Percentiles rank a stretch among this genome's conserved stretches.
phyloP scores from a whole-genome alignment of 2,113 vertebrate species.

The Pollachius pollachius region DNA sequence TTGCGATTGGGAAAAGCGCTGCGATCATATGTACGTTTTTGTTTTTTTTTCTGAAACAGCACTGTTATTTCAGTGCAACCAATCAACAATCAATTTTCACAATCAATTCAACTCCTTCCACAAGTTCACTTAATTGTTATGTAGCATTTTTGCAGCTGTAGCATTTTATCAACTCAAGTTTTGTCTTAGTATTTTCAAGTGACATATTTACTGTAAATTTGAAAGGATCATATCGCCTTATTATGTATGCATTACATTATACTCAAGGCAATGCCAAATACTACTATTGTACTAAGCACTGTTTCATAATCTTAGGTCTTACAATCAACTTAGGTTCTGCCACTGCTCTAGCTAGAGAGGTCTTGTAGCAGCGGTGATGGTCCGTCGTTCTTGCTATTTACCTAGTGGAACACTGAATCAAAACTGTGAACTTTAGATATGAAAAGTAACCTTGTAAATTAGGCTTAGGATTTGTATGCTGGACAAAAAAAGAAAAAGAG shows the following conservation, averaged over 20 bases:
- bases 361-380: constrained; percentile 49
- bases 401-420: constrained; percentile 53
- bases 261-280: constrained; percentile 67
- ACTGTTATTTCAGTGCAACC: constrained; percentile 37
- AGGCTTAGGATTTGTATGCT: not conserved
- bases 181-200: constrained; percentile 51
- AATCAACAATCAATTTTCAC: constrained; percentile 38
- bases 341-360: constrained; percentile 41
- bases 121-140: constrained; percentile 63
- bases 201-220: constrained; percentile 62
- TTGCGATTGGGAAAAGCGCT: constrained; percentile 21
- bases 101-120: constrained; percentile 36
- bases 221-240: constrained; percentile 63
- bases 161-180: constrained; percentile 66
- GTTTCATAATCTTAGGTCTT: constrained; percentile 58
- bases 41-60: constrained; percentile 33
- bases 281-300: constrained; percentile 59
- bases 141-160: constrained; percentile 79
- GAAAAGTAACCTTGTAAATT: constrained; percentile 24
- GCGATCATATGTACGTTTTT: constrained; percentile 29
- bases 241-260: constrained; percentile 58
- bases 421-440: constrained; percentile 55
- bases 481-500: constrained; percentile 32
- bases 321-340: constrained; percentile 37
- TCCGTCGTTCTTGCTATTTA: constrained; percentile 48